A percentile compares a stretch with the other conserved stretches of the same genome.
Evolutionary conservation across 2,113 vertebrate genomes (phyloP).

Genomic region (Arothron firmamentum): DNA sequence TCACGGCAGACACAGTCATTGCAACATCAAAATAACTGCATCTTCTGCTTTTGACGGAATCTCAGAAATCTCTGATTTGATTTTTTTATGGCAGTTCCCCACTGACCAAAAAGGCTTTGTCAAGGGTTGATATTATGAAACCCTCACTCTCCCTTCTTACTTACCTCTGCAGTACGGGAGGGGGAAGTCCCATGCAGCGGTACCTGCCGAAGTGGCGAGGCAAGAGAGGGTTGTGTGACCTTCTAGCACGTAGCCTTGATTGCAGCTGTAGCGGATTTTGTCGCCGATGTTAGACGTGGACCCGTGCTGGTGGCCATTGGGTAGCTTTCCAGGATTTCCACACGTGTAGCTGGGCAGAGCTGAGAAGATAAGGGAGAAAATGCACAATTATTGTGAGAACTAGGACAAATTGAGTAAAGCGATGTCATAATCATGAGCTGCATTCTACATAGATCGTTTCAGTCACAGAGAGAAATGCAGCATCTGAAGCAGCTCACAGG

Average conservation of each 20-base stretch:
- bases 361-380: slow-evolving; percentile 49
- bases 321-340: slow-evolving; percentile 90
- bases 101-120: no score
- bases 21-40: background rate
- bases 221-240: slow-evolving; percentile 93
- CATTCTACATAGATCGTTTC: background rate
- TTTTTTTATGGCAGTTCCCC: no score
- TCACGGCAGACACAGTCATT: background rate
- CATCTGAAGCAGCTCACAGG: slow-evolving; percentile 15
- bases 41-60: background rate
- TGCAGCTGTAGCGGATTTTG: slow-evolving; percentile 96
- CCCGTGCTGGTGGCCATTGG: slow-evolving; percentile 91
- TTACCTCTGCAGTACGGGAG: slow-evolving; percentile 95
- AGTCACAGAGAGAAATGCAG: background rate
- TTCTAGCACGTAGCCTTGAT: slow-evolving; percentile 87
- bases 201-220: slow-evolving; percentile 79
- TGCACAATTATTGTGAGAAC: background rate
- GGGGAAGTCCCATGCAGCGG: slow-evolving; percentile 95
- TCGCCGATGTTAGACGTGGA: slow-evolving; percentile 92
- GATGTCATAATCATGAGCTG: background rate
- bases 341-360: slow-evolving; percentile 95
- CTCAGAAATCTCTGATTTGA: background rate
- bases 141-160: background rate
- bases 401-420: background rate
- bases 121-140: no score